Conservation (phyloP, 2,888 invertebrate species). For the Scaptomyza reducta region DNA sequence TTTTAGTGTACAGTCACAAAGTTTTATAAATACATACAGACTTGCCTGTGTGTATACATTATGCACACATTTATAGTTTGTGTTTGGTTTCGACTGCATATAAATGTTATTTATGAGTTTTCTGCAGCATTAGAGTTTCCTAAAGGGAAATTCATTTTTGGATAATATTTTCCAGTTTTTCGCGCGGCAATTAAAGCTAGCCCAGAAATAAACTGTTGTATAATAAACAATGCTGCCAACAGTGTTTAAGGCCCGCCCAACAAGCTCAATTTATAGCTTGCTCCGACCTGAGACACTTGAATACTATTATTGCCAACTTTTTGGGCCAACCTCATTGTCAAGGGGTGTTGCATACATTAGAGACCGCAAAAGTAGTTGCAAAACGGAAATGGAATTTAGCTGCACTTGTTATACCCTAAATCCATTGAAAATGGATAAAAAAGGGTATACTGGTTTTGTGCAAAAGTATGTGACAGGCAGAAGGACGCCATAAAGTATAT, state of each 20-base stretch:
- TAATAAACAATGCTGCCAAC: constrained; percentile 4
- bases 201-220: constrained; percentile 10
- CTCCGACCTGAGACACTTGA: neutral
- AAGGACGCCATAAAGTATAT: too few species aligned
- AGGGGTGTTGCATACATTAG: constrained; percentile 29
- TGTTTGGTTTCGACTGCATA: constrained; percentile 41
- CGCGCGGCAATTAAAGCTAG: neutral
- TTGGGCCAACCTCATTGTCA: constrained; percentile 12
- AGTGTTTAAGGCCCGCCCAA: neutral
- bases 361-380: constrained; percentile 3
- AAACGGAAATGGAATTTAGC: constrained; percentile 39
- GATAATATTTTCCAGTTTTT: constrained; percentile 1
- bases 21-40: constrained; percentile 44
- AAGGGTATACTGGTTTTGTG: too few species aligned
- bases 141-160: constrained; percentile 6
- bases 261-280: constrained; percentile 6
- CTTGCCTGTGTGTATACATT: constrained; percentile 3
- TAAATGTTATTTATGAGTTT: constrained; percentile 79
- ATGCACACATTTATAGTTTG: constrained; percentile 28
- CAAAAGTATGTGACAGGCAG: too few species aligned
- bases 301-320: neutral
- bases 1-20: constrained; percentile 62
- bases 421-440: too few species aligned
- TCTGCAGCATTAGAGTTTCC: constrained; percentile 55
- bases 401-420: too few species aligned